A percentile compares a stretch with the other conserved stretches of the same genome.
Evolutionary conservation across 2,113 vertebrate species (phyloP).

Genomic region (Labeo catla): DNA sequence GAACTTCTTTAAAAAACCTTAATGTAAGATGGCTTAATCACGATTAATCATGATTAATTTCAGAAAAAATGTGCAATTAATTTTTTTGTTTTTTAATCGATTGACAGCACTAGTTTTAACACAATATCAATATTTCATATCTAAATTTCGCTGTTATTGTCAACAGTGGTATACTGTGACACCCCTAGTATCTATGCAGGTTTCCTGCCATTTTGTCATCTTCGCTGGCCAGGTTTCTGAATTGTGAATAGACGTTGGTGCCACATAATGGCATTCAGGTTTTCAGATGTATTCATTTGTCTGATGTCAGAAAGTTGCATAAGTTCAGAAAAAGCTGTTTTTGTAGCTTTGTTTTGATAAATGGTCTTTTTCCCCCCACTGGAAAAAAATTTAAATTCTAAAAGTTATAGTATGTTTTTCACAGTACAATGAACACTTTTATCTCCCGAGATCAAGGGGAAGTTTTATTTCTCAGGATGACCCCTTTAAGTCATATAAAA

Average conservation of each 20-base stretch:
- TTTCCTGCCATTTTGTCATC: neutral
- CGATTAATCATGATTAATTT: too few species aligned
- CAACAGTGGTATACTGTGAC: neutral
- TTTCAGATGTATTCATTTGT: neutral
- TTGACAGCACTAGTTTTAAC: neutral
- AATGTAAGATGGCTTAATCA: too few species aligned
- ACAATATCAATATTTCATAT: neutral
- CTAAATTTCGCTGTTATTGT: neutral
- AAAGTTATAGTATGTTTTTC: neutral
- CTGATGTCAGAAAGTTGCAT: neutral
- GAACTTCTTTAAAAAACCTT: too few species aligned
- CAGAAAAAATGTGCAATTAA: too few species aligned
- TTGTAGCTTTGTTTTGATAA: neutral
- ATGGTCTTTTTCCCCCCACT: neutral
- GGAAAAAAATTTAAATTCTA: neutral
- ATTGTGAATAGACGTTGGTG: neutral
- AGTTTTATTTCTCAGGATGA: neutral
- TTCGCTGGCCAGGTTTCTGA: neutral
- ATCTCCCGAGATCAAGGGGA: conserved; percentile 1
- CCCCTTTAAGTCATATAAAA: conserved; percentile 22
- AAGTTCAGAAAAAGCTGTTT: neutral
- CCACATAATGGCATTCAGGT: neutral
- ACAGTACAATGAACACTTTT: conserved; percentile 6
- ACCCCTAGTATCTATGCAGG: neutral
- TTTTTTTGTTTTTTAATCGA: too few species aligned